Base-by-base conservation (phyloP, 2,888 invertebrate species). In the Phortica okadai region DNA sequence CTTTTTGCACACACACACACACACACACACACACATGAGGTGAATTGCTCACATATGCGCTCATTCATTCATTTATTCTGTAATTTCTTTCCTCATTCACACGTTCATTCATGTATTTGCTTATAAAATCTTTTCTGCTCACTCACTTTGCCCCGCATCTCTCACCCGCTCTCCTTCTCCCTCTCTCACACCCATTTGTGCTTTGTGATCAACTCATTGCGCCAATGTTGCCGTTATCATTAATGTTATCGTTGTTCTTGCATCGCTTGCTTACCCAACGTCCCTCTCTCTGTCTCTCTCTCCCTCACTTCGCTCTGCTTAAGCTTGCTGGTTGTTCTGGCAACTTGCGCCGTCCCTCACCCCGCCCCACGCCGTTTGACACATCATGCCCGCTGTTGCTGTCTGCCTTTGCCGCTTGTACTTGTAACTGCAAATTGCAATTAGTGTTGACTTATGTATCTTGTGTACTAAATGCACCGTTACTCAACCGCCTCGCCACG, bases 371-470 rank as follows among this genome's bases (percentile, higher is more conserved):
- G 16, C 21, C 16, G 59, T 21, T 10, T 59, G 8, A 3, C 59
- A 59, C 21, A 21, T 14, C 59, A 59, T 59, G 3, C 16, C 8
- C 8, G 14, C 59, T 59, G 16, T 11, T 66, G 25, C 42, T 41
- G 66, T 66, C 21, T 42, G 54, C 54, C 54, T 54, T 10, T 54
- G 54, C 10, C n/a, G 10, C 54, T 14, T 76, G 76, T 81, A 79
- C 80, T 80, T 78, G 81, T 83, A 81, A 80, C 82, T 82, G 82
- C 86, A 85, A 85, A 84, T 85, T 85, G 85, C 85, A 85, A 85
- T 85, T 85, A 85, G 86, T 85, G 85, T 84, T 85, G 84, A 85
- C 86, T 86, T 85, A 86, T 85, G 84, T 83, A 83, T 79, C 73
- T 73, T 50, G 50, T 50, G 62, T 62, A 16, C 62, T 25, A 16